These are phyloP conservation scores for Thecocarcelia acutangulata DNA, from an alignment of 2,888 invertebrate species.

Conservation along the genomic window DNA sequence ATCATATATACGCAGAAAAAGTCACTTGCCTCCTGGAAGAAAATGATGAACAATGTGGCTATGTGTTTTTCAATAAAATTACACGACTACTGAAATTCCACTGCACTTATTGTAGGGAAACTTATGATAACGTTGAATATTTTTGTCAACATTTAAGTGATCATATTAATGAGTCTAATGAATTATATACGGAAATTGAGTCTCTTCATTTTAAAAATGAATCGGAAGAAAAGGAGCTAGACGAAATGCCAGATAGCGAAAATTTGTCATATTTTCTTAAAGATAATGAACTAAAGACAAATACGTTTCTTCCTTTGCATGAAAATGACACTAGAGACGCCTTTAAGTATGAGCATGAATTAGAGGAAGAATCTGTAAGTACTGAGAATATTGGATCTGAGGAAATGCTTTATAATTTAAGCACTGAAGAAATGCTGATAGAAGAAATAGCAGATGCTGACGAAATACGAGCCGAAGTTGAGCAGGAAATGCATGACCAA, in stretches of 20 bases:
- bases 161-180: conserved; percentile 61
- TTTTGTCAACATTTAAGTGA: conserved; percentile 71
- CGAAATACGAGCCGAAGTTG: conserved; percentile 60
- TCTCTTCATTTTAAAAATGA: conserved; percentile 12
- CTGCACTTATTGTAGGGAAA: conserved; percentile 69
- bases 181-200: conserved; percentile 1
- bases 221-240: not conserved
- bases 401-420: not conserved
- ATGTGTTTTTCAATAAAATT: conserved; percentile 67
- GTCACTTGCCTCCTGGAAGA: conserved; percentile 54
- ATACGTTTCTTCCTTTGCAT: not conserved
- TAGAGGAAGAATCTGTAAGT: conserved; percentile 1
- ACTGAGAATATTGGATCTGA: not conserved
- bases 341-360: conserved; percentile 18
- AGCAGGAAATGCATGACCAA: conserved; percentile 50
- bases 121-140: conserved; percentile 69
- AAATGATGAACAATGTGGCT: conserved; percentile 69
- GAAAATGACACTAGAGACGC: not conserved
- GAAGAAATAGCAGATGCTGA: conserved; percentile 64
- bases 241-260: not conserved
- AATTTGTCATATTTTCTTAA: not conserved
- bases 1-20: conserved; percentile 29
- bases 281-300: not conserved
- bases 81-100: conserved; percentile 68
- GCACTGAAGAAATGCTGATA: conserved; percentile 55